Evolutionary conservation across 30 jellyfish, hydroid and myxozoan genomes (phyloP).

Genomic region (Aurelia aurita): DNA sequence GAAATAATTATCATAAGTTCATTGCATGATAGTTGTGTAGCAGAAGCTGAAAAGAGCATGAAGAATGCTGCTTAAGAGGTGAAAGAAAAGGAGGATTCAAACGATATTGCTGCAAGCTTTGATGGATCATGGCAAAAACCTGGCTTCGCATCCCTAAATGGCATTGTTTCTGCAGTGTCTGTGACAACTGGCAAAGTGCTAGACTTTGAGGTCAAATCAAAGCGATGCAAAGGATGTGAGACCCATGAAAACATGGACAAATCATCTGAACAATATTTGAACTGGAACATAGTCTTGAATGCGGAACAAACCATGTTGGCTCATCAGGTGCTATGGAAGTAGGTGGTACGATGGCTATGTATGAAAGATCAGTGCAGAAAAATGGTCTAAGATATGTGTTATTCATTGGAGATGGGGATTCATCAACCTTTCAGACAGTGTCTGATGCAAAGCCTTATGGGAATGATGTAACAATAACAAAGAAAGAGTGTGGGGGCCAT

Average conservation of each 20-base stretch:
- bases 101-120: constrained; percentile 15
- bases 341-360: not conserved
- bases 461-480: not conserved
- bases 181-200: constrained; percentile 16
- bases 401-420: constrained; percentile 6
- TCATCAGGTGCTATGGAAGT: not conserved
- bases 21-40: too few relatives aligned
- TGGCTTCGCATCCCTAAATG: not conserved
- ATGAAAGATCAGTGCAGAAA: not conserved
- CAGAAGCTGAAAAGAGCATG: too few relatives aligned
- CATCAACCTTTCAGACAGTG: not conserved
- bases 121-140: too few relatives aligned
- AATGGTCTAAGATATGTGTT: not conserved
- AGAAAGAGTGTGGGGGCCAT: too few relatives aligned
- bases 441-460: not conserved
- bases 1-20: too few relatives aligned
- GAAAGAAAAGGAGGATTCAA: not conserved
- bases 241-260: constrained; percentile 7
- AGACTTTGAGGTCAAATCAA: constrained; percentile 10
- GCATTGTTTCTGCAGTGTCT: constrained; percentile 12
- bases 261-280: not conserved
- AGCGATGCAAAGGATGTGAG: constrained; percentile 1
- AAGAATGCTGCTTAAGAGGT: constrained; percentile 17
- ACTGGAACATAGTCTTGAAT: not conserved
- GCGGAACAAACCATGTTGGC: constrained; percentile 2